Evolutionary conservation across 2,797 vertebrate genomes (phyloP).

Genomic region (Streptopelia turtur): DNA sequence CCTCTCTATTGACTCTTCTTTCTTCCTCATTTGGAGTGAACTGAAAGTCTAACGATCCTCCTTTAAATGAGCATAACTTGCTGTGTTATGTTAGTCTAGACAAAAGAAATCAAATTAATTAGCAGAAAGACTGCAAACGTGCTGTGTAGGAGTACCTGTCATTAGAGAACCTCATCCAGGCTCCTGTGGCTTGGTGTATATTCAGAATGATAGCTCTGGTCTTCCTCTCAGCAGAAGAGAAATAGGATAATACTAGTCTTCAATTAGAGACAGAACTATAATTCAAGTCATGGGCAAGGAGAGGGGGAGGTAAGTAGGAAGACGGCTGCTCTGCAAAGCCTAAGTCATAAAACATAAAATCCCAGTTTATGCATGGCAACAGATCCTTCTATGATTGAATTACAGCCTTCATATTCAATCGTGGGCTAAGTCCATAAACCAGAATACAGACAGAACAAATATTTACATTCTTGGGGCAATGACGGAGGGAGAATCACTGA

Average conservation of each 20-base stretch:
- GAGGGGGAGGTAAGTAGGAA: constrained; percentile 34
- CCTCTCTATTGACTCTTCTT: constrained; percentile 49
- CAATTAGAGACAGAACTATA: constrained; percentile 70
- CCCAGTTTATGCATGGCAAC: constrained; percentile 31
- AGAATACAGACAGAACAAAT: constrained; percentile 76
- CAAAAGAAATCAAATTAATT: constrained; percentile 77
- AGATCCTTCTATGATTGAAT: constrained; percentile 43
- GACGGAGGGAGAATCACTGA: constrained; percentile 53
- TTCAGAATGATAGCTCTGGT: constrained; percentile 69
- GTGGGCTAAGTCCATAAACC: constrained; percentile 64
- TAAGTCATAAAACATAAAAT: constrained; percentile 69
- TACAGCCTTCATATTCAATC: constrained; percentile 55
- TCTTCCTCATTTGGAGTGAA: constrained; percentile 54
- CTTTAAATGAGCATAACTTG: constrained; percentile 28
- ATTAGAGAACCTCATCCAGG: constrained; percentile 71
- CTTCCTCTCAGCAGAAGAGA: constrained; percentile 64
- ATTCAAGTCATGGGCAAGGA: constrained; percentile 53
- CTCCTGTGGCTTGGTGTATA: constrained; percentile 75
- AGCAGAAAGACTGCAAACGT: constrained; percentile 71
- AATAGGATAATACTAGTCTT: constrained; percentile 71
- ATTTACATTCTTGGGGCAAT: constrained; percentile 71
- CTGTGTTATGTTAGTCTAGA: constrained; percentile 72
- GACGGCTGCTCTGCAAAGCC: constrained; percentile 36
- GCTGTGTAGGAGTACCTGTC: constrained; percentile 75
- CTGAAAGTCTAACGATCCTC: not conserved